Evolutionary conservation across 2,797 vertebrate species (phyloP).

Genomic region (Pseudomugil tenellus): DNA sequence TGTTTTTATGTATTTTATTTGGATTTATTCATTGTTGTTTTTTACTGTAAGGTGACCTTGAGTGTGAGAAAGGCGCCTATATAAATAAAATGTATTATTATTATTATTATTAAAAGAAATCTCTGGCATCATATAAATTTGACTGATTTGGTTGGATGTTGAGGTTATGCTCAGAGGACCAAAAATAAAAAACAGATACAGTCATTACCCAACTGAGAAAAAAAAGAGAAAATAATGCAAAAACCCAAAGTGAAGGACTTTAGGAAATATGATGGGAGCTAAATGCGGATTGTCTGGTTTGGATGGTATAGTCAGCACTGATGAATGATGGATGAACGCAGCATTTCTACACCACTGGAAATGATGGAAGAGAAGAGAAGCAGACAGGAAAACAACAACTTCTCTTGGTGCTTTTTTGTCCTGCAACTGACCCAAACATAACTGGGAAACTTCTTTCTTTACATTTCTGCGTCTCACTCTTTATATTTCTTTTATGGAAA

Average conservation of each 20-base stretch:
- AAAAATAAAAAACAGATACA: slow-evolving; percentile 28
- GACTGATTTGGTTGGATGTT: slow-evolving; percentile 16
- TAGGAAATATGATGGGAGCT: slow-evolving; percentile 27
- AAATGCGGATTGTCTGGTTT: slow-evolving; percentile 58
- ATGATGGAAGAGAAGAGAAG: slow-evolving; percentile 23
- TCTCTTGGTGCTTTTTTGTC: slow-evolving; percentile 29
- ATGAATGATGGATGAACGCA: slow-evolving; percentile 71
- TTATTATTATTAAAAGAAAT: no score
- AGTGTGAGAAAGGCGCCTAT: no score
- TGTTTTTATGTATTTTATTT: no score
- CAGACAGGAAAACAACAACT: slow-evolving; percentile 33
- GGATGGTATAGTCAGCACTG: slow-evolving; percentile 63
- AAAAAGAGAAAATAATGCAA: background rate
- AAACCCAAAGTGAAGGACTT: background rate
- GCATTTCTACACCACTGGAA: slow-evolving; percentile 54
- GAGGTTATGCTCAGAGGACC: background rate
- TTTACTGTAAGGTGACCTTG: no score
- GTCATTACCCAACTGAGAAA: slow-evolving; percentile 15
- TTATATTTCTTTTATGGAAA: slow-evolving; percentile 9
- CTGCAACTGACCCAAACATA: slow-evolving; percentile 54
- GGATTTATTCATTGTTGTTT: no score
- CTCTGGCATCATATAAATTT: slow-evolving; percentile 11
- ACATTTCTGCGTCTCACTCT: slow-evolving; percentile 10
- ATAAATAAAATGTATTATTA: no score
- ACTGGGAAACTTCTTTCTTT: slow-evolving; percentile 29